A percentile compares a stretch with the other conserved stretches of the same genome.
Conservation (phyloP, 1,140 invertebrate genomes). For the Mactra quadrangularis region DNA sequence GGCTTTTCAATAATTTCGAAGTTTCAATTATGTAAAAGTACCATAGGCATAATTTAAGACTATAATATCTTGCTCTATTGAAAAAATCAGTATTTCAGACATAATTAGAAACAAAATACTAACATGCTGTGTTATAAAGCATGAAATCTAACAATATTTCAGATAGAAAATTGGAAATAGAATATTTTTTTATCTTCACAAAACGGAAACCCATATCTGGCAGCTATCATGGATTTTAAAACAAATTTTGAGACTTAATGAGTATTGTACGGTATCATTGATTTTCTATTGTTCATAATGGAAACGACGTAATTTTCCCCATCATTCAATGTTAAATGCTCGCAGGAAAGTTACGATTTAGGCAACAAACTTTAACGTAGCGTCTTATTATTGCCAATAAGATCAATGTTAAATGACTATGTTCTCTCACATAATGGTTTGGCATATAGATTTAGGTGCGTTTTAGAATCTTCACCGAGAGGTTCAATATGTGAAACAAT, state of each 20-base stretch:
- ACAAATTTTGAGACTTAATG: slow-evolving; percentile 11
- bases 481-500: background rate
- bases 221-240: no score
- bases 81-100: no score
- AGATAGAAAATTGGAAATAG: no score
- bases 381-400: slow-evolving; percentile 26
- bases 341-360: slow-evolving; percentile 24
- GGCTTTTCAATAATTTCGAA: no score
- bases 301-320: slow-evolving; percentile 31
- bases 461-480: background rate
- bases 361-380: background rate
- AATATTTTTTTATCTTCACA: no score
- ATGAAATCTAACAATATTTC: no score
- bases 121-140: no score
- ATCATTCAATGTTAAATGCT: slow-evolving; percentile 11
- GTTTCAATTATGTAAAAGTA: no score
- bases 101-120: no score
- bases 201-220: no score
- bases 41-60: no score
- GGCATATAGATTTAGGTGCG: background rate
- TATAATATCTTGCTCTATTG: no score
- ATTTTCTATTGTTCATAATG: slow-evolving; percentile 11
- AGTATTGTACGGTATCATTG: slow-evolving; percentile 4
- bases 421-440: background rate
- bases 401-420: slow-evolving; percentile 1